phyloP scores from a whole-genome alignment of 2,888 invertebrate species.

The Aporophyla lueneburgensis region DNA sequence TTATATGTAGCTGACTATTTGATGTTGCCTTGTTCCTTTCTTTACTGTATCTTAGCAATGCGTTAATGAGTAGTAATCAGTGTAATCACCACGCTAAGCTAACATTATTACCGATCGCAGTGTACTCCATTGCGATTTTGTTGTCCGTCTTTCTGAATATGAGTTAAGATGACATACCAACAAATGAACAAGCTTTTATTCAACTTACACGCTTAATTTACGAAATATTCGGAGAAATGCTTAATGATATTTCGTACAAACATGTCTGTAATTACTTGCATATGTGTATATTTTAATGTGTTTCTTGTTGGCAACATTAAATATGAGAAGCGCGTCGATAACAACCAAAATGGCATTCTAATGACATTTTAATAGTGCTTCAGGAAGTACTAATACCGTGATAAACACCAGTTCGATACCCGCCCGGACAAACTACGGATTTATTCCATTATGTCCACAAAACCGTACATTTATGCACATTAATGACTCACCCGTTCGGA shows the following conservation, averaged over 20 bases:
- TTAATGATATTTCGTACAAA: conserved; percentile 17
- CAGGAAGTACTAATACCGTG: conserved; percentile 70
- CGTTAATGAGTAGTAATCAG: not conserved
- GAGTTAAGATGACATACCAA: not conserved
- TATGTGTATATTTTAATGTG: conserved; percentile 60
- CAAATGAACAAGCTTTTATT: not conserved
- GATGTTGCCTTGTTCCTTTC: not conserved
- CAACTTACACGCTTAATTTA: not conserved
- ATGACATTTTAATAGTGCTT: conserved; percentile 81
- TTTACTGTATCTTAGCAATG: not conserved
- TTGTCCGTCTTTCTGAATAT: not conserved
- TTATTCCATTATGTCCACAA: conserved; percentile 52
- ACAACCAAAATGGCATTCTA: conserved; percentile 75
- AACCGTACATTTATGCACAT: conserved; percentile 45
- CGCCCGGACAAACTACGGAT: conserved; percentile 45
- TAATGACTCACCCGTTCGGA: conserved; percentile 56
- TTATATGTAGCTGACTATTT: not conserved
- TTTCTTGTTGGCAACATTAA: conserved; percentile 67
- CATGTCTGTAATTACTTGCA: conserved; percentile 40
- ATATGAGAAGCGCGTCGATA: conserved; percentile 69
- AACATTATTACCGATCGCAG: not conserved
- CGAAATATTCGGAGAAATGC: conserved; percentile 22
- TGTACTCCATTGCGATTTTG: not conserved
- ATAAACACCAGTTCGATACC: conserved; percentile 67
- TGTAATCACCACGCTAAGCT: too few species aligned